Conservation (phyloP, 2,797 vertebrate genomes). For the Geotrypetes seraphini region DNA sequence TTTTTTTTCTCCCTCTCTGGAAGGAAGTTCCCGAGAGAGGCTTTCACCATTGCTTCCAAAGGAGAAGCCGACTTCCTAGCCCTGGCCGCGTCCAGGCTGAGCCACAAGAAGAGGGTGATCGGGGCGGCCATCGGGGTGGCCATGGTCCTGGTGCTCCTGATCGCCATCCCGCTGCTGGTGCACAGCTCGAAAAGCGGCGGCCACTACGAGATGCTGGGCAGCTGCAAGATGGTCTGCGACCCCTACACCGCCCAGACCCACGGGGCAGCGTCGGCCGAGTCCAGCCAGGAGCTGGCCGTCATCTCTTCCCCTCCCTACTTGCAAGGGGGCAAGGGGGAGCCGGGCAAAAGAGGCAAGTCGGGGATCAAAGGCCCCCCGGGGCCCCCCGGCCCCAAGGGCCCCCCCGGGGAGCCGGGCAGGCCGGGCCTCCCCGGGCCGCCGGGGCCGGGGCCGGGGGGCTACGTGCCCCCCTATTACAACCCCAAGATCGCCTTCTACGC, state of each 20-base stretch:
- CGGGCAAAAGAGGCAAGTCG: constrained; percentile 71
- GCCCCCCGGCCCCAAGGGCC: constrained; percentile 66
- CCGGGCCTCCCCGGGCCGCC: constrained; percentile 65
- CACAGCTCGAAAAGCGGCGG: constrained; percentile 81
- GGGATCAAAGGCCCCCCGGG: constrained; percentile 71
- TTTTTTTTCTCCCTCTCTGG: neutral
- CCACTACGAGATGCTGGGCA: constrained; percentile 87
- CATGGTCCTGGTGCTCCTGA: constrained; percentile 87
- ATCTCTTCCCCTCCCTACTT: constrained; percentile 57
- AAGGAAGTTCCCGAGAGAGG: constrained; percentile 19
- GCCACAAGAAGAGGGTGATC: constrained; percentile 84
- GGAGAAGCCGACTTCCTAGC: constrained; percentile 90
- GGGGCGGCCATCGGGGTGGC: constrained; percentile 88
- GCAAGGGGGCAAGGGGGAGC: constrained; percentile 60
- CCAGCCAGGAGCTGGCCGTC: constrained; percentile 53
- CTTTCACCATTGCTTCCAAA: constrained; percentile 83
- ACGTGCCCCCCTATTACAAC: constrained; percentile 69
- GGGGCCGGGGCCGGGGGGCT: constrained; percentile 66
- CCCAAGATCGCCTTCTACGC: constrained; percentile 87
- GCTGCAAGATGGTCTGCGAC: constrained; percentile 89
- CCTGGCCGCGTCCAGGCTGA: constrained; percentile 86
- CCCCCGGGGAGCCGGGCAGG: constrained; percentile 62
- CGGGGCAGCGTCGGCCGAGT: constrained; percentile 40
- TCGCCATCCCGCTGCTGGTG: constrained; percentile 92
- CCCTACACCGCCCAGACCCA: constrained; percentile 61